phyloP scores from a whole-genome alignment of 2,113 vertebrate species.

The Isurus oxyrinchus region DNA sequence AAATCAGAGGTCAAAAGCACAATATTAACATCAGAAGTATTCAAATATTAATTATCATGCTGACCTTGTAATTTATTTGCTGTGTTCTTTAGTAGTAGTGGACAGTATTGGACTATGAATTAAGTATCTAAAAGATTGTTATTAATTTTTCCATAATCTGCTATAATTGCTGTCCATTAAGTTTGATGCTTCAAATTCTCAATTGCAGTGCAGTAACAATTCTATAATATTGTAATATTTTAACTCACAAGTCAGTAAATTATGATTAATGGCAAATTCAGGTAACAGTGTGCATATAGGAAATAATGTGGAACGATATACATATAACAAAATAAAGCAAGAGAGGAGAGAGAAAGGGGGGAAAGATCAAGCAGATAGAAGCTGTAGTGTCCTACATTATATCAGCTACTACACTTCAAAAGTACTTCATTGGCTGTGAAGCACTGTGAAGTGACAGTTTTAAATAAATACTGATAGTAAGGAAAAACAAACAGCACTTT shows the following conservation, averaged over 20 bases:
- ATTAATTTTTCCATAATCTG: background rate
- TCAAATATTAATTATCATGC: background rate
- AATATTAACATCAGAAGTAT: background rate
- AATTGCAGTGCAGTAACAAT: background rate
- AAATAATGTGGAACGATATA: background rate
- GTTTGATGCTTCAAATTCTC: background rate
- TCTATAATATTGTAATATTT: background rate
- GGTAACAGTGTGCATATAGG: background rate
- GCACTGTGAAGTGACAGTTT: background rate
- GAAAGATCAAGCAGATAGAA: background rate
- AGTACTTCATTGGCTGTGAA: background rate
- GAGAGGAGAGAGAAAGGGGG: background rate
- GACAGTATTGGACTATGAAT: background rate
- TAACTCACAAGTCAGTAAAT: background rate
- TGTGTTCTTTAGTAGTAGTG: background rate
- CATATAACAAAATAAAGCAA: background rate
- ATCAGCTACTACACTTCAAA: background rate
- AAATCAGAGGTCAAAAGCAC: background rate
- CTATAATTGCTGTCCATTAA: background rate
- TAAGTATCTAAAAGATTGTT: background rate
- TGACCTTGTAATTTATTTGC: conserved; percentile 13
- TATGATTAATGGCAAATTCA: background rate
- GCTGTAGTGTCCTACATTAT: background rate
- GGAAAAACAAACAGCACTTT: background rate
- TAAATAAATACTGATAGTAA: background rate